Conservation (phyloP, 2,113 vertebrate genomes). For the Chloropsis hardwickii region DNA sequence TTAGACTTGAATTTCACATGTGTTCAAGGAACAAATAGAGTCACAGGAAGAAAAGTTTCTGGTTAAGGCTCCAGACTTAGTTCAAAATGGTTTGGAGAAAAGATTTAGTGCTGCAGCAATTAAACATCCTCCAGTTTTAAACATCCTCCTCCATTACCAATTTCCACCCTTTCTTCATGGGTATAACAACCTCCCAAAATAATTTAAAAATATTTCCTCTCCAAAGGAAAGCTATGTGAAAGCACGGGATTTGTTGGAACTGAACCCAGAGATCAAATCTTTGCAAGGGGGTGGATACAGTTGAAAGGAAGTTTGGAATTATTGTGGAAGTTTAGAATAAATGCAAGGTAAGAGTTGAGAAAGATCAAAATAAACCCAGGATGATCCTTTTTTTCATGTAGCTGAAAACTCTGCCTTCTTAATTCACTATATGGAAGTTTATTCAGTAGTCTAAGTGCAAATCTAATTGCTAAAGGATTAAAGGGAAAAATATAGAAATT, state of each 20-base stretch:
- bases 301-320: background rate
- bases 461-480: background rate
- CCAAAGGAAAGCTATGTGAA: background rate
- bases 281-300: background rate
- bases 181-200: background rate
- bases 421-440: background rate
- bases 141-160: no score
- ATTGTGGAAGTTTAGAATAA: background rate
- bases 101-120: background rate
- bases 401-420: background rate
- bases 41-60: background rate
- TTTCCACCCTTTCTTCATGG: background rate
- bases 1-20: background rate
- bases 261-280: background rate
- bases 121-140: background rate
- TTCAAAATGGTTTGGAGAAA: background rate
- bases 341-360: background rate
- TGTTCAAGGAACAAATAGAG: background rate
- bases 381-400: background rate
- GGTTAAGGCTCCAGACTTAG: background rate
- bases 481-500: background rate
- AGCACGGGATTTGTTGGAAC: background rate
- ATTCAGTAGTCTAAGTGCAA: background rate
- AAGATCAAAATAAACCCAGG: background rate
- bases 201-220: background rate